Evolutionary conservation across 1,140 invertebrate species (phyloP), one percentile per base, ranked within the genome.

Genomic region (Lepidurus couesii): DNA sequence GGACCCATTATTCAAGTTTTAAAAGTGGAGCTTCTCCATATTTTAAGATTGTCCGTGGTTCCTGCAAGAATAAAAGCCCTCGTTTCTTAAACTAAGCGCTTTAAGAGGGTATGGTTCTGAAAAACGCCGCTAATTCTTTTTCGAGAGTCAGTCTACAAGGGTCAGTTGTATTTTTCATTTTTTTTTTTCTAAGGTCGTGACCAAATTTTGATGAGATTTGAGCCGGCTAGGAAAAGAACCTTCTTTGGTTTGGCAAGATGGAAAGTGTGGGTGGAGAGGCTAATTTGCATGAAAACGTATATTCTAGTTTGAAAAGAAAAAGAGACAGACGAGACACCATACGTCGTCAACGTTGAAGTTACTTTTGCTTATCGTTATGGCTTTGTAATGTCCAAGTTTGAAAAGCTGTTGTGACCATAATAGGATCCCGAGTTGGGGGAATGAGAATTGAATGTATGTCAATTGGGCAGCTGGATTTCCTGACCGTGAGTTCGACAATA

Each of bases 381-480:
- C 53, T 21, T 21, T 13, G 16, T 21, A 21, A 65, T 65, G 53
- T 65, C 53, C 53, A 16, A 65, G 53, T 65, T 65, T 21, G 53
- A 65, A 65, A 65, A 9, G 53, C 53, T 65, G 13, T 47, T 47
- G 10, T 47, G 45, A 16, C 21, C 53, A 21, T 65, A 65, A 65
- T 34, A 34, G 34, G 34, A 34, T 65, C 53, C 6, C 21, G n/a
- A 13, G 53, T 65, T 65, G 53, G 53, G 53, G 53, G 8, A n/a
- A n/a, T n/a, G n/a, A n/a, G 53, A 16, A 65, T 65, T 65, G 53
- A 65, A 65, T 16, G 53, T 65, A 65, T 65, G 53, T 65, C 53
- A 65, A 65, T 65, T 65, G 53, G 53, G 13, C 53, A 65, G 53
- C 53, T 65, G 53, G 53, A 65, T 65, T 65, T 65, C 53, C 53